A percentile compares a stretch with the other conserved stretches of the same genome.
Conservation (phyloP, 2,888 invertebrate genomes). For the Yponomeuta cagnagella region DNA sequence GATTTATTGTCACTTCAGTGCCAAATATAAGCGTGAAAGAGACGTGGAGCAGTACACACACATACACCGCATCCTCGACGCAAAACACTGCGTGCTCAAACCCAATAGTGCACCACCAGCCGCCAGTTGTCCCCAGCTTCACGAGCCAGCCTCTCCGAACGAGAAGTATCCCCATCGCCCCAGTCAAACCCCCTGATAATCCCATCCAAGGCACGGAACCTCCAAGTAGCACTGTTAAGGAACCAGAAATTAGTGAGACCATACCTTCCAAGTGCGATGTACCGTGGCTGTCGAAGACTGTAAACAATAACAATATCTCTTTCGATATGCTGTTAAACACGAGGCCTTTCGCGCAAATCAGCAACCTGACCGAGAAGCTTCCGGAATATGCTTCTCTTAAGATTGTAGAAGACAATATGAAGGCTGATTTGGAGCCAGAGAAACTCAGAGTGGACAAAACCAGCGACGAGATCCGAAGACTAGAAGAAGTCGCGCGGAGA, state of each 20-base stretch:
- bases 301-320: conserved; percentile 64
- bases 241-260: conserved; percentile 40
- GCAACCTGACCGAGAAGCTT: conserved; percentile 53
- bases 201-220: conserved; percentile 68
- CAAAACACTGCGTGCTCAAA: conserved; percentile 49
- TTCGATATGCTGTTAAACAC: conserved; percentile 53
- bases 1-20: conserved; percentile 71
- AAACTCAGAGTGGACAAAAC: conserved; percentile 30
- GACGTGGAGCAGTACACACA: conserved; percentile 61
- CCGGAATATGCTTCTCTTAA: conserved; percentile 25
- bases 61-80: conserved; percentile 43
- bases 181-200: conserved; percentile 67
- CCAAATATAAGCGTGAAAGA: conserved; percentile 71
- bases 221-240: conserved; percentile 65
- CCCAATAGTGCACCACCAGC: conserved; percentile 55
- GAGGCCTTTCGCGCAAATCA: conserved; percentile 65
- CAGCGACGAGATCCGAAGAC: conserved; percentile 43
- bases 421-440: conserved; percentile 24
- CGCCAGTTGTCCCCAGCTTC: conserved; percentile 52
- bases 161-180: conserved; percentile 67
- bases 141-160: conserved; percentile 53
- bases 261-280: conserved; percentile 59
- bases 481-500: conserved; percentile 56
- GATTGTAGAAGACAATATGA: conserved; percentile 29
- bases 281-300: conserved; percentile 68